Evolutionary conservation across 1,140 invertebrate species (phyloP), one percentile per base, ranked within the genome.

Genomic region (Mesaphorura yosii): DNA sequence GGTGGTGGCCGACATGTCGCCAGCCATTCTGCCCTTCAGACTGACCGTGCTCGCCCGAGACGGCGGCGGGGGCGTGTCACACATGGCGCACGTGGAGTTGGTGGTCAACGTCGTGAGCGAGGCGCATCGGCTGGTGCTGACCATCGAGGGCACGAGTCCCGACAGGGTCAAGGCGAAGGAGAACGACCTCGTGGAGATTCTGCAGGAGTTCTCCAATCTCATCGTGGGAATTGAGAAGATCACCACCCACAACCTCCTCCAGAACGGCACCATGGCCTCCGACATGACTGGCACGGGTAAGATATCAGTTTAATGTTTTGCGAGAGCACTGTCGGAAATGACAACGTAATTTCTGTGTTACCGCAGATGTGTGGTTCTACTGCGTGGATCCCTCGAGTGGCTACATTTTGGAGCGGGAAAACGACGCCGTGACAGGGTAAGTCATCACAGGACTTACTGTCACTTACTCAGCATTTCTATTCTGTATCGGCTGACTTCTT

Each of bases 321-420:
- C n/a, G n/a, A n/a, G n/a, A n/a, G n/a, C n/a, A n/a, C n/a, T n/a
- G n/a, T n/a, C n/a, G n/a, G n/a, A n/a, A n/a, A n/a, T n/a, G n/a
- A n/a, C n/a, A n/a, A n/a, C n/a, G n/a, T n/a, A n/a, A n/a, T n/a
- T n/a, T n/a, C n/a, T n/a, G n/a, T n/a, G n/a, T n/a, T n/a, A n/a
- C 81, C 6, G 88, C 86, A 0, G 86, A 89, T 64, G 75, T 90
- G 2, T 89, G 85, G 84, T 82, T 91, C 66, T 90, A 89, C 60
- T 73, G 83, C 0, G 74, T 91, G 19, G 85, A 91, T 72, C 86
- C 86, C 0, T 74, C 74, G 27, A 84, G 78, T 0, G 84, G 86
- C 49, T 75, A 70, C 34, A 84, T 91, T 57, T 65, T 91, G 15
- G 69, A 75, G 5, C 76, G 80, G 27, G 86, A 88, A 63, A 79